Percentiles rank a stretch among this genome's conserved stretches.
These are phyloP conservation scores for Microchrysa polita DNA, from an alignment of 2,888 invertebrate species.

Conservation along the genomic window DNA sequence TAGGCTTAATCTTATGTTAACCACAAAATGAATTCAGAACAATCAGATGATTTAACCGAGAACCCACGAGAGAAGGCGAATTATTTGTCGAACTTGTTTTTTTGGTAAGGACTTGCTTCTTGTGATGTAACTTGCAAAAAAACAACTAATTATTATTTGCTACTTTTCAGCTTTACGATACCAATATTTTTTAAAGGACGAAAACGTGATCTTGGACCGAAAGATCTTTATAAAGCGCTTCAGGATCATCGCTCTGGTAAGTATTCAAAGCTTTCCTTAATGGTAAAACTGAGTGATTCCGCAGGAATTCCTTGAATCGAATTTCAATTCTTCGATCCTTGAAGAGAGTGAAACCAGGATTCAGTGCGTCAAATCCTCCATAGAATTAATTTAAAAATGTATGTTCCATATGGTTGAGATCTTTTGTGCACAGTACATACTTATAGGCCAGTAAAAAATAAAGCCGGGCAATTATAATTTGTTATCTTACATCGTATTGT, in stretches of 20 bases:
- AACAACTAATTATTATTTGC: not conserved
- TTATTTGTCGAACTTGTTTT: constrained; percentile 2
- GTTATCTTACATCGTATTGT: no score
- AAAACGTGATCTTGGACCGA: constrained; percentile 74
- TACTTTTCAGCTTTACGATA: constrained; percentile 74
- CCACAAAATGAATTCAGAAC: not conserved
- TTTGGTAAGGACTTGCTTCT: constrained; percentile 13
- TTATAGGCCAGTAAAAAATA: no score
- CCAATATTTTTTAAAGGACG: constrained; percentile 80
- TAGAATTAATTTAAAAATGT: constrained; percentile 1
- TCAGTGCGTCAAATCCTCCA: not conserved
- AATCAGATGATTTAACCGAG: not conserved
- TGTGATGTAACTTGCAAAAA: not conserved
- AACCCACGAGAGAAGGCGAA: constrained; percentile 11
- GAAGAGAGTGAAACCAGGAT: no score
- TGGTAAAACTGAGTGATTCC: no score
- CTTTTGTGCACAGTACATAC: no score
- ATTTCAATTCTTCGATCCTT: no score
- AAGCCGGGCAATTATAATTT: no score
- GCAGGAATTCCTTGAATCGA: no score
- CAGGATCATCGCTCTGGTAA: constrained; percentile 73
- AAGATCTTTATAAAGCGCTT: constrained; percentile 79
- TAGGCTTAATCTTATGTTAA: not conserved
- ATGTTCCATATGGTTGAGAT: no score
- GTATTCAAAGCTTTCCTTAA: no score